Percentiles rank a stretch among this genome's conserved stretches.
These are phyloP conservation scores for Bungarus multicinctus DNA, from an alignment of 2,113 vertebrate species.

Conservation along the genomic window DNA sequence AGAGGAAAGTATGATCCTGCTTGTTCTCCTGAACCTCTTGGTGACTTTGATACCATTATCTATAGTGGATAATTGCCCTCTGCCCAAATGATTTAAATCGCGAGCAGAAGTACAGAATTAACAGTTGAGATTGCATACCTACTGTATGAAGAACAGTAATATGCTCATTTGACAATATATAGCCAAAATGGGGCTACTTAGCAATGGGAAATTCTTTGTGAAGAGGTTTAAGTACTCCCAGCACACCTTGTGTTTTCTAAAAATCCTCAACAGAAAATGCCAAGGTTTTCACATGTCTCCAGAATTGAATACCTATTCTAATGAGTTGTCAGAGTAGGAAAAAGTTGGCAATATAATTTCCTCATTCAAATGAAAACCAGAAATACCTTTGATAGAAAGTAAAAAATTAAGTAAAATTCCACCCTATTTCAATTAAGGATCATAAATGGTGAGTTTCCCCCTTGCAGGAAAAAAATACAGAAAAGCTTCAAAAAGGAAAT, in stretches of 20 bases:
- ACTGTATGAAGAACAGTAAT: not conserved
- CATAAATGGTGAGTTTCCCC: not conserved
- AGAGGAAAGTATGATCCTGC: not conserved
- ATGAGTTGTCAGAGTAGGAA: not conserved
- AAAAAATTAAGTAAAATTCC: not conserved
- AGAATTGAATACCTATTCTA: not conserved
- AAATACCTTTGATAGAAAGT: not conserved
- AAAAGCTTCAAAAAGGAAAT: not conserved
- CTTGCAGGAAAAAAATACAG: not conserved
- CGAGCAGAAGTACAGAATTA: not conserved
- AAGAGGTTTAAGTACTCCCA: not conserved
- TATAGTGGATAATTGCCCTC: not conserved
- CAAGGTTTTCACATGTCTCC: not conserved
- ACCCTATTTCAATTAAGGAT: not conserved
- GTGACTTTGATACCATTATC: not conserved
- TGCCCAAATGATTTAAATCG: not conserved
- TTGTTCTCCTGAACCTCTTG: not conserved
- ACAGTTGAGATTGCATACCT: not conserved
- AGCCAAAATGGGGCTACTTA: not conserved
- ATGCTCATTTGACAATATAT: not conserved
- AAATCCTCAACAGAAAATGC: not conserved
- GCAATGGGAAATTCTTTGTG: not conserved
- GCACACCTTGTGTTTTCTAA: not conserved
- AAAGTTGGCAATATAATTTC: not conserved
- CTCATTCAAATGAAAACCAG: not conserved